Evolutionary conservation across 1,140 invertebrate species (phyloP).

Genomic region (Cydia splendana): DNA sequence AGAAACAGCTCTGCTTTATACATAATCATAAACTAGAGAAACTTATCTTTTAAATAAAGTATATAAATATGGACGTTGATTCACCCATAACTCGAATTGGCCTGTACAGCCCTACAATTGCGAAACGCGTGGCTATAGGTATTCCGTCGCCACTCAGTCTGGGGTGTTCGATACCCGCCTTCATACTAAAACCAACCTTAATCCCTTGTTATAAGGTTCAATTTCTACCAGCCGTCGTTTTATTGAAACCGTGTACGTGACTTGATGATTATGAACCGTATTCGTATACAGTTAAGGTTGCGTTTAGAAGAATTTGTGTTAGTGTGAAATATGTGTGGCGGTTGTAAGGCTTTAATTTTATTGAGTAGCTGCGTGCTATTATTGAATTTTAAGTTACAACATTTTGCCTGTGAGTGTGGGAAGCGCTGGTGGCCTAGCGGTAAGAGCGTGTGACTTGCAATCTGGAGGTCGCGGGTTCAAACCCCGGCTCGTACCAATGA

Average conservation of each 20-base stretch:
- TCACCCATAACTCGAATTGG: no score
- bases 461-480: no score
- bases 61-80: no score
- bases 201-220: not conserved
- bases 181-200: not conserved
- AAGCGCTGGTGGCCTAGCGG: no score
- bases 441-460: no score
- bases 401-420: not conserved
- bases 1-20: no score
- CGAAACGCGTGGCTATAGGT: not conserved
- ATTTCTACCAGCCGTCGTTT: not conserved
- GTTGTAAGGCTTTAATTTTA: conserved; percentile 8
- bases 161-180: not conserved
- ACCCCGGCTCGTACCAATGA: no score
- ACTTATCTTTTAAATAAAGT: no score
- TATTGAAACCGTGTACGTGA: not conserved
- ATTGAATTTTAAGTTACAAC: conserved; percentile 8
- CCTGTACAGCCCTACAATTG: not conserved
- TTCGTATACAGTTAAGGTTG: not conserved
- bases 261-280: not conserved
- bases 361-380: conserved; percentile 12
- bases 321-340: not conserved
- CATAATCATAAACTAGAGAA: no score
- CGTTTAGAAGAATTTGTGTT: not conserved
- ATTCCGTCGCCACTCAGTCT: not conserved